A percentile compares a stretch with the other conserved stretches of the same genome.
These are phyloP conservation scores for Crotalus horridus DNA, from an alignment of 2,113 vertebrate genomes.

Conservation along the genomic window DNA sequence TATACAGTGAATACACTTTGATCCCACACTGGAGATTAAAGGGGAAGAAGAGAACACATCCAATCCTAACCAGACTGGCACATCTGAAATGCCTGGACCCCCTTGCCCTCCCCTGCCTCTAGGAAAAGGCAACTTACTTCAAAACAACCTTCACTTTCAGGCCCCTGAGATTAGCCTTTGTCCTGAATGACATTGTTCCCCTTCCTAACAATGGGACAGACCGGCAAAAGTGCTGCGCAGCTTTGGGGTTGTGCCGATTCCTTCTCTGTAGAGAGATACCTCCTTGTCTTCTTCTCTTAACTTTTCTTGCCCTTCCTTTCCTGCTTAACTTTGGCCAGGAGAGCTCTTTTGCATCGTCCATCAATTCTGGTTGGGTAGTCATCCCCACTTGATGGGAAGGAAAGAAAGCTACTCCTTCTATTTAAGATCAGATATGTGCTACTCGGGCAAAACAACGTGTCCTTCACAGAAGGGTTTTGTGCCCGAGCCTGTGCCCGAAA, in stretches of 20 bases:
- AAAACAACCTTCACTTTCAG: background rate
- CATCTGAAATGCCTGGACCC: background rate
- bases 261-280: conserved; percentile 18
- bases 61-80: background rate
- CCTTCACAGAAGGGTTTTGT: background rate
- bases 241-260: conserved; percentile 19
- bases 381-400: conserved; percentile 1
- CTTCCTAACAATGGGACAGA: background rate
- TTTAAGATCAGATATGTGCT: background rate
- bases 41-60: background rate
- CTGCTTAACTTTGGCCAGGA: background rate
- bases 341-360: background rate
- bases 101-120: background rate
- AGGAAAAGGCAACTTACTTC: background rate
- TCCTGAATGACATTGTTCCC: background rate
- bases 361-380: conserved; percentile 48
- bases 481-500: background rate
- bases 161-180: background rate
- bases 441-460: background rate
- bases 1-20: background rate
- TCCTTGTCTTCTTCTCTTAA: background rate
- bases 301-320: background rate
- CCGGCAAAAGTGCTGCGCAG: background rate
- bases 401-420: background rate
- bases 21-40: background rate